Base-by-base conservation (phyloP, 2,797 vertebrate genomes). In the Gobio occitaniae region DNA sequence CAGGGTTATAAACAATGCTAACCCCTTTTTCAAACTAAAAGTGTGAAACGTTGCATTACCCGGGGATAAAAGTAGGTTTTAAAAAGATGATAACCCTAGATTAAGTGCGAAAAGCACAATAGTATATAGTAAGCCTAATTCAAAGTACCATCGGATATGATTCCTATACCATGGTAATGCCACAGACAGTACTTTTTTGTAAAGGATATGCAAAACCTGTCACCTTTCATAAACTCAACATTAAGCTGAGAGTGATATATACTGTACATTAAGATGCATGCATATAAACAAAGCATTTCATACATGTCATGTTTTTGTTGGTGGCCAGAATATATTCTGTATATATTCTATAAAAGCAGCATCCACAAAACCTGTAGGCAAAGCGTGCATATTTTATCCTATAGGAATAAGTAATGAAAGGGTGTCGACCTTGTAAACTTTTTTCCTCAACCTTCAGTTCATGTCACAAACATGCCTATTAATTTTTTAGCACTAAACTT, bases 391-490 rank as follows among this genome's bases (percentile, higher is more conserved):
- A 29, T 56, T 54, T 59, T 13, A 59, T 36, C 52, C 11, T 50
- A 78, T n/a, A 84, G 76, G 54, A 48, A 56, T 12, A 69, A 83
- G 66, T 86, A 84, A 38, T 72, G 32, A 78, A 85, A 81, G 10
- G 70, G 11, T 74, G 56, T 21, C 86, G 86, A 86, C 86, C 82
- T 83, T 87, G 75, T 54, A 84, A 87, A 89, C 86, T 85, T 87
- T 84, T 84, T 69, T 10, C 48, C 81, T 80, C 86, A 91, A 89
- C 91, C 92, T 92, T 93, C 88, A 90, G 84, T 85, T 89, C 84
- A 87, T 88, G 85, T 80, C 85, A 84, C 76, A 86, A 91, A 89
- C 89, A 89, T 89, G 84, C 87, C 89, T 88, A 89, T 92, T 89
- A 93, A 16, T 36, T 32, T 83, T 86, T 89, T 85, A 88, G 90